Evolutionary conservation across 2,888 invertebrate genomes (phyloP).

Genomic region (Hipparchia semele): DNA sequence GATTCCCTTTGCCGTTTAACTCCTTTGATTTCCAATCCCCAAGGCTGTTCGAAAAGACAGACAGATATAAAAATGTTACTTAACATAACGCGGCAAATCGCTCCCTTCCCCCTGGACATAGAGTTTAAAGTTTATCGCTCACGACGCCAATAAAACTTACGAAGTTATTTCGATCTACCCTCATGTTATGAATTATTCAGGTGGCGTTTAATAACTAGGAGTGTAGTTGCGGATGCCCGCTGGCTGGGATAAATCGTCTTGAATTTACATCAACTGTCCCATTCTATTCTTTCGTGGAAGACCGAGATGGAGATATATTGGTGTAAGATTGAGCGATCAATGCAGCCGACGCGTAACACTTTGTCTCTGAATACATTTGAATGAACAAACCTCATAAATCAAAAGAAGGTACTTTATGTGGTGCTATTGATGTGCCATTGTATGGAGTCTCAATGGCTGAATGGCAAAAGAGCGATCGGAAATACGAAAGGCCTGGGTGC

Average conservation of each 20-base stretch:
- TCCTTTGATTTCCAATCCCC: conserved; percentile 59
- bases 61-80: conserved; percentile 47
- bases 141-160: conserved; percentile 52
- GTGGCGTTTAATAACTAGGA: conserved; percentile 75
- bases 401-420: conserved; percentile 35
- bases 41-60: conserved; percentile 47
- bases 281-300: conserved; percentile 50
- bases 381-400: conserved; percentile 39
- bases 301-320: conserved; percentile 47
- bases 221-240: conserved; percentile 55
- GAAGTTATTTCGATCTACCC: conserved; percentile 71
- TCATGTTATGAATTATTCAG: conserved; percentile 78
- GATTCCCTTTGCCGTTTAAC: conserved; percentile 50
- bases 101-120: conserved; percentile 51
- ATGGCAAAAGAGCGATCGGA: conserved; percentile 4
- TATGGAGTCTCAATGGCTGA: neutral
- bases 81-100: conserved; percentile 45
- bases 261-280: conserved; percentile 48
- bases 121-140: conserved; percentile 58
- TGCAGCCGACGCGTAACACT: conserved; percentile 46
- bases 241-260: conserved; percentile 48
- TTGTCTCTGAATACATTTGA: conserved; percentile 45
- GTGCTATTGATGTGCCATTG: conserved; percentile 17
- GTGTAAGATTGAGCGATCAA: conserved; percentile 46
- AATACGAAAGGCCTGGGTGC: neutral